Base-by-base conservation (phyloP, 2,888 invertebrate species). In the Agrilus biguttatus region DNA sequence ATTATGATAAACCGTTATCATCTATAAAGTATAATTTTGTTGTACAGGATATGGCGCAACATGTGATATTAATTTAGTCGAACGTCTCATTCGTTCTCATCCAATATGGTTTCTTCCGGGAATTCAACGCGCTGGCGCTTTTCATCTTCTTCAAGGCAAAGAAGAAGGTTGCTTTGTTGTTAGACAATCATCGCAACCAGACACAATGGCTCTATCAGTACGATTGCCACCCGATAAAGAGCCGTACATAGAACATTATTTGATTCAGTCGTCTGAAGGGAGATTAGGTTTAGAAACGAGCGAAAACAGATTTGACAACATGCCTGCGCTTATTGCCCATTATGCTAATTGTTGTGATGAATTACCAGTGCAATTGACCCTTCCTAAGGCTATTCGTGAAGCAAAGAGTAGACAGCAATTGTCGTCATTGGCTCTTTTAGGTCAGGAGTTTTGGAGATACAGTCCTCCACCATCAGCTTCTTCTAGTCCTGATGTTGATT, bases 71-170 rank as follows among this genome's bases (percentile, higher is more conserved):
- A 82, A 83, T 17, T 69, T 90, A 50, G 73, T 89, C 59, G 93
- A 95, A 65, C 75, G 92, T 50, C 75, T 95, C 53, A 81, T 90
- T 60, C 77, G 90, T 51, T 88, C 90, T 32, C 91, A 93, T 68
- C 89, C 92, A 36, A 88, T 96, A 57, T 96, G 96, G 96, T 93
- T 89, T 66, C 73, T 95, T 48, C 89, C 92, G 0, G 89, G 90
- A 34, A 87, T 95, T 41, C 91, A 92, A 60, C 75, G 95, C 51
- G 87, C 89, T 43, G 93, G 92, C 5, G 92, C 92, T 21, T 87
- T 91, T 54, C 93, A 95, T 68, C 75, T 95, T 53, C 77, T 96
- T 39, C 91, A 93, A 68, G 88, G 89, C 57, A 88, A 90, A 65
- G 88, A 90, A 61, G 85, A 89, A 63, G 93, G 93, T 70, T 90